Conservation (phyloP, 2,797 vertebrate genomes). For the Acanthurus lineatus region DNA sequence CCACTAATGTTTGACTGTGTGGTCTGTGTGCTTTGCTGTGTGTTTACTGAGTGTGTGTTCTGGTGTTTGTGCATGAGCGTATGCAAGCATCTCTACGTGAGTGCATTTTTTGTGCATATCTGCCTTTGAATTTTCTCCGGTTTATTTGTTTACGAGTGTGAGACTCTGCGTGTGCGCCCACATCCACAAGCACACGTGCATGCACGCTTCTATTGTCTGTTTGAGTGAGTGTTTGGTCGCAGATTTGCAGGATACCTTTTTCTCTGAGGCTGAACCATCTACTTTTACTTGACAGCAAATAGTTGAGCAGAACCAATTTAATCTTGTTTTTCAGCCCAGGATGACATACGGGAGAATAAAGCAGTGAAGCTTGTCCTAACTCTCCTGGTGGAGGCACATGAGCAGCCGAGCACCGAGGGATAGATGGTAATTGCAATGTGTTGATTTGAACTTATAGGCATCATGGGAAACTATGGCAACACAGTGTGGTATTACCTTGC, state of each 20-base stretch:
- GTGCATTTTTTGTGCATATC: conserved; percentile 15
- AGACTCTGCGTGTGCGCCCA: conserved; percentile 12
- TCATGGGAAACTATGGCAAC: conserved; percentile 70
- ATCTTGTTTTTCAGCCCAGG: conserved; percentile 79
- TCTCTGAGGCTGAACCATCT: conserved; percentile 74
- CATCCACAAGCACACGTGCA: conserved; percentile 22
- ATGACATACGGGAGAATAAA: conserved; percentile 79
- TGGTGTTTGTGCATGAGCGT: conserved; percentile 9
- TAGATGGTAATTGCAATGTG: conserved; percentile 79
- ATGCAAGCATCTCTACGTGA: conserved; percentile 12
- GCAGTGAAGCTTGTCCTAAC: conserved; percentile 76
- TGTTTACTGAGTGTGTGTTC: conserved; percentile 38
- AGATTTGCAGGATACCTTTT: conserved; percentile 67
- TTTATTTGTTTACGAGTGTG: conserved; percentile 32
- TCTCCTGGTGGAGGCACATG: conserved; percentile 69
- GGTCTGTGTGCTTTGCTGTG: conserved; percentile 44
- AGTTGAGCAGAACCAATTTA: conserved; percentile 84
- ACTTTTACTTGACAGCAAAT: conserved; percentile 82
- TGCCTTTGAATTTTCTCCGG: conserved; percentile 43
- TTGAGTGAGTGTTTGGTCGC: conserved; percentile 56
- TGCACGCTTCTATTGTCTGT: conserved; percentile 55
- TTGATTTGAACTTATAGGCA: conserved; percentile 79
- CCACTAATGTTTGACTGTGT: conserved; percentile 64
- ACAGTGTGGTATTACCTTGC: conserved; percentile 66
- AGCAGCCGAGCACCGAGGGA: conserved; percentile 67